phyloP scores from a whole-genome alignment of 2,888 invertebrate species.

The Hirtodrosophila duncani region DNA sequence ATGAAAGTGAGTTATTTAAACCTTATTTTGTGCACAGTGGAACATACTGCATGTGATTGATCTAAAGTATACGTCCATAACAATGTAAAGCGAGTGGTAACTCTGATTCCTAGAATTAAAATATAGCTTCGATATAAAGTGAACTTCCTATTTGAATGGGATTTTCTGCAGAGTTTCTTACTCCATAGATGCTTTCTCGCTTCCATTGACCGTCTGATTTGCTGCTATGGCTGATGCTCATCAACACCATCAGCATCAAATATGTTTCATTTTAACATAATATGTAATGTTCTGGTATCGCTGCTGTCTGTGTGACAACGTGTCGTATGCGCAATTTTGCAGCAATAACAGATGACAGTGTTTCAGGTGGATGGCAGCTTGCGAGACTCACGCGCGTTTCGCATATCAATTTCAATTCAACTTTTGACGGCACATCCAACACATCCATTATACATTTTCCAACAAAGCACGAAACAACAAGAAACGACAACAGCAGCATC shows the following conservation, averaged over 20 bases:
- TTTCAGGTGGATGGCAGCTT: constrained; percentile 59
- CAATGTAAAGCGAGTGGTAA: no score
- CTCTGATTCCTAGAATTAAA: no score
- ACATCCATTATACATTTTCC: constrained; percentile 31
- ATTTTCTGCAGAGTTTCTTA: no score
- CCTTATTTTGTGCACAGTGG: no score
- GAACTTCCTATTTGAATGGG: no score
- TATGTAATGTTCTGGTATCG: constrained; percentile 4
- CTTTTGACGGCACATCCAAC: constrained; percentile 50
- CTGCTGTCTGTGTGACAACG: constrained; percentile 25
- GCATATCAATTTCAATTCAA: constrained; percentile 70
- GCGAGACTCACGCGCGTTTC: constrained; percentile 38
- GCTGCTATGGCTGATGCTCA: constrained; percentile 2
- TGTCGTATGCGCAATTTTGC: constrained; percentile 67
- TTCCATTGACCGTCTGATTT: no score
- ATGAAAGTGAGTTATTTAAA: constrained; percentile 64
- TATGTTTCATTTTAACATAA: no score
- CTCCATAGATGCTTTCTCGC: no score
- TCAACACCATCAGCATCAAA: no score
- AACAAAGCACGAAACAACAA: constrained; percentile 8
- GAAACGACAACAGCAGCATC: constrained; percentile 19
- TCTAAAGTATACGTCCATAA: no score
- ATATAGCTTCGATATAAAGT: no score
- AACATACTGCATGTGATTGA: background rate
- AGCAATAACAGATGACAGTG: constrained; percentile 60